Evolutionary conservation across 2,113 vertebrate genomes (phyloP), one percentile per base, ranked within the genome.

Genomic region (Chloroceryle aenea): DNA sequence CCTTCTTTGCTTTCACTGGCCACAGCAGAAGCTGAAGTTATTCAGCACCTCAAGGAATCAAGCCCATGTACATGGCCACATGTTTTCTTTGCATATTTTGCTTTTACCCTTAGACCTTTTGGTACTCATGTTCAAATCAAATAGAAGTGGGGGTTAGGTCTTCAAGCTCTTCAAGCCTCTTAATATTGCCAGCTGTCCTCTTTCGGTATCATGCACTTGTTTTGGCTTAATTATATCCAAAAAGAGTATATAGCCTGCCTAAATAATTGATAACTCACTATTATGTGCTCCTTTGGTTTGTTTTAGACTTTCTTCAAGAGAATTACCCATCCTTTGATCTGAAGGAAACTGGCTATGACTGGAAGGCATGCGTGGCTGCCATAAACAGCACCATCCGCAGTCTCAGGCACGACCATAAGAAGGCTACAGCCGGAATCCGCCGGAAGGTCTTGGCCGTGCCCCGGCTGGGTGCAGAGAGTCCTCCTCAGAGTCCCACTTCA

Each of bases 241-340:
- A 59, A 77, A 71, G 30, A 75, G 21, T 89, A 26, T 45, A 64
- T 30, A 48, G 25, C 85, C 79, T 95, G 32, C 66, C 59, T 90
- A 90, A 95, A 76, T 88, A 90, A 91, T 85, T 95, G 69, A 66
- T 89, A 93, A 83, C 56, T 92, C 43, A 55, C 56, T 87, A 8
- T 90, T 87, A 26, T 38, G 11, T 93, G 19, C 22, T 96, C 92
- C 47, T 89, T 94, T 92, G 42, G 42, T 40, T 40, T 40, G 38
- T 45, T 88, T 96, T 79, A 99, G 98, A 99, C 23, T 98, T 99
- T 88, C 98, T 99, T 50, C 96, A 98, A 66, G 98, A 98, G 18
- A 97, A 73, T 85, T 99, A 97, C 66, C 96, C 98, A 15, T 89
- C 89, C 53, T 97, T 96, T 95, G 96, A 98, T 83, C 95, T 99